Percentiles rank a stretch among this genome's conserved stretches.
These are phyloP conservation scores for Prionailurus viverrinus DNA, from an alignment of 2,113 vertebrate species.

Conservation along the genomic window DNA sequence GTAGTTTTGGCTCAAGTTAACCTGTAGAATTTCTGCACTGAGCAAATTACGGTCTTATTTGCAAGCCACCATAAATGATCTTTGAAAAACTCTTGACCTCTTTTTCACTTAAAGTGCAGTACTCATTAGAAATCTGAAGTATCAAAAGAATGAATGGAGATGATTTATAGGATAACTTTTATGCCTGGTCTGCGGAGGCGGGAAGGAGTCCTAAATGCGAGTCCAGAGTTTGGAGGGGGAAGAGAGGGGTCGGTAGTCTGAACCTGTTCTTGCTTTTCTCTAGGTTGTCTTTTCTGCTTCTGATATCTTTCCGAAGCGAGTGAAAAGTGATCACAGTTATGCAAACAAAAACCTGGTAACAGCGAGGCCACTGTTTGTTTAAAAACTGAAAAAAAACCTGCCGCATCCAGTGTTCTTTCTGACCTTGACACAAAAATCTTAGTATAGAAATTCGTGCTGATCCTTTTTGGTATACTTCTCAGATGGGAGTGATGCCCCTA, in stretches of 20 bases:
- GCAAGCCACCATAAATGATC: not conserved
- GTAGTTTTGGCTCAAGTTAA: not conserved
- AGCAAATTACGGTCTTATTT: not conserved
- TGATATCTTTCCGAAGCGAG: not conserved
- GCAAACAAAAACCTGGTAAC: not conserved
- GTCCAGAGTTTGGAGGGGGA: not conserved
- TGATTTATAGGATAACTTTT: not conserved
- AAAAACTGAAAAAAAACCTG: not conserved
- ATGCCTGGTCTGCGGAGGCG: not conserved
- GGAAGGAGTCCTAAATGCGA: not conserved
- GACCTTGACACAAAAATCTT: not conserved
- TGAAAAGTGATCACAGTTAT: not conserved
- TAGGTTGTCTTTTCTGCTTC: not conserved
- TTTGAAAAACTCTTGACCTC: not conserved
- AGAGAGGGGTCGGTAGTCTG: not conserved
- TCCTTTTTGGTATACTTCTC: not conserved
- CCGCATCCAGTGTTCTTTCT: not conserved
- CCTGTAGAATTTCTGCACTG: not conserved
- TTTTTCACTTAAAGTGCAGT: not conserved
- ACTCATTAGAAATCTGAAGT: not conserved
- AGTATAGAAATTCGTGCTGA: not conserved
- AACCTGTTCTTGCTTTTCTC: not conserved
- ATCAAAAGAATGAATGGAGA: not conserved
- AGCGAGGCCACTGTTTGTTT: not conserved
- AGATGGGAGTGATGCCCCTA: not conserved